Evolutionary conservation across 1,140 invertebrate species (phyloP).

Genomic region (Nomia melanderi): DNA sequence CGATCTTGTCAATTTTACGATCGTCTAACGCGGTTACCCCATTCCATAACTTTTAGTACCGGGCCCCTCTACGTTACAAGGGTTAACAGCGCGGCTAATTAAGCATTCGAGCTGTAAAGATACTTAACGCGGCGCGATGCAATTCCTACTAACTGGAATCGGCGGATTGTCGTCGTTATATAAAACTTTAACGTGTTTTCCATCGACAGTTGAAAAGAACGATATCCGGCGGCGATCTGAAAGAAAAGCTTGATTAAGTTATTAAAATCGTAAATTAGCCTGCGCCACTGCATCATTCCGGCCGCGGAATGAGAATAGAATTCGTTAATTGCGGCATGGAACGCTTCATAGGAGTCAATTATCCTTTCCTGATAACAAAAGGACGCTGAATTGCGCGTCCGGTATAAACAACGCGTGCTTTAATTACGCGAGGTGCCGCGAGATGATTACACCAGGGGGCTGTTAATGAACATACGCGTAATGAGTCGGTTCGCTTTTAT

Average conservation of each 20-base stretch:
- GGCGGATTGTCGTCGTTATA: background rate
- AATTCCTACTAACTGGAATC: background rate
- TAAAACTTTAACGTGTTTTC: no score
- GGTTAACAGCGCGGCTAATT: background rate
- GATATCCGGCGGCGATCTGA: background rate
- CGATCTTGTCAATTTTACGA: background rate
- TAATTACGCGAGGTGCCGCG: conserved; percentile 13
- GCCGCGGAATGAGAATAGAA: background rate
- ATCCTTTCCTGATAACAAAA: background rate
- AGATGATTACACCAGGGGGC: background rate
- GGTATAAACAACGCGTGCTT: conserved; percentile 14
- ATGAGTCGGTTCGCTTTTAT: background rate
- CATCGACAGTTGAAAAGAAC: no score
- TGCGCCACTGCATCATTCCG: no score
- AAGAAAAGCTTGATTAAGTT: background rate
- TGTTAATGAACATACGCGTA: conserved; percentile 33
- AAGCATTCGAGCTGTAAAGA: no score
- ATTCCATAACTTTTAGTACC: background rate
- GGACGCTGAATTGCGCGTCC: no score
- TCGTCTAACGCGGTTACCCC: background rate
- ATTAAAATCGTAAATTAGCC: background rate
- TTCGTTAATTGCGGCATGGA: background rate
- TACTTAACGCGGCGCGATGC: background rate
- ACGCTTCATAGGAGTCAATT: conserved; percentile 14
- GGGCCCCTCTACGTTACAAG: no score